These are phyloP conservation scores for Mesocricetus auratus DNA, from an alignment of 2,113 vertebrate species.

Conservation along the genomic window DNA sequence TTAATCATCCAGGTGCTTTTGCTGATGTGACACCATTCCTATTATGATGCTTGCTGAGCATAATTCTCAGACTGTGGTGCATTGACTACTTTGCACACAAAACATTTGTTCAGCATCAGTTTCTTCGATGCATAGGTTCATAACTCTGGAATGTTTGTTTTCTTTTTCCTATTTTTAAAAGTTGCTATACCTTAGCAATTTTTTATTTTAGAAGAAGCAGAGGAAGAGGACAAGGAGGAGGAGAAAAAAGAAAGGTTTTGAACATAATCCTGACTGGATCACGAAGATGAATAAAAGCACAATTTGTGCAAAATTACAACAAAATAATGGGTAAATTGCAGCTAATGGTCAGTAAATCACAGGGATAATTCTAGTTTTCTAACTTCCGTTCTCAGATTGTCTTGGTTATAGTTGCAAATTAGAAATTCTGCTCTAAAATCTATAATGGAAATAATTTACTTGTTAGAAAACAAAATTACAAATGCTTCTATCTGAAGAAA, in stretches of 20 bases:
- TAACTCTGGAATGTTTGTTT: neutral
- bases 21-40: neutral
- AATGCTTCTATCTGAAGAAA: neutral
- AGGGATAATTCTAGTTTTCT: slow-evolving; percentile 27
- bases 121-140: neutral
- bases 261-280: slow-evolving; percentile 32
- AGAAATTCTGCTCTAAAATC: slow-evolving; percentile 42
- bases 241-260: slow-evolving; percentile 6
- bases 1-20: no score
- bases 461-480: neutral
- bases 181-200: neutral
- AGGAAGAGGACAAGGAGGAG: neutral
- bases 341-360: slow-evolving; percentile 52
- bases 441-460: slow-evolving; percentile 22
- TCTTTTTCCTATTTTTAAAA: neutral
- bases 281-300: slow-evolving; percentile 59
- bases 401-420: slow-evolving; percentile 29
- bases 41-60: neutral
- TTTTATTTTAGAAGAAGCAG: neutral
- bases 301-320: slow-evolving; percentile 52
- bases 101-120: neutral
- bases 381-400: slow-evolving; percentile 33
- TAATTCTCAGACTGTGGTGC: neutral
- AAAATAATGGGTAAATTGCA: slow-evolving; percentile 60
- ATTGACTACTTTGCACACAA: neutral